Base-by-base conservation (phyloP, 2,888 invertebrate genomes). In the Andrena camellia region DNA sequence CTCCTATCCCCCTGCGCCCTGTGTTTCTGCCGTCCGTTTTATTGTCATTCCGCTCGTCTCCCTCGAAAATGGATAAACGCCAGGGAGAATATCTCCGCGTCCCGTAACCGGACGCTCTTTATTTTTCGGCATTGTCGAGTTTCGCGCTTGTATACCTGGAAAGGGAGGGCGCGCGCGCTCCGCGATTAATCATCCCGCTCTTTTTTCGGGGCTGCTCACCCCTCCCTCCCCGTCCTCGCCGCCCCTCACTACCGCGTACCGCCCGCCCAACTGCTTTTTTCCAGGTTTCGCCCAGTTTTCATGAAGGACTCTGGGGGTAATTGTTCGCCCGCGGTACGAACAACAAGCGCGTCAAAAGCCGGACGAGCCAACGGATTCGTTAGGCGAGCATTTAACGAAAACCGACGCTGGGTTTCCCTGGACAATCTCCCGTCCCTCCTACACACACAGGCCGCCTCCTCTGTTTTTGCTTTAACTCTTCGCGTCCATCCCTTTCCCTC, bases 291-390 rank as follows among this genome's bases (percentile, higher is more conserved):
- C 48, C 68, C 85, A 63, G 78, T 83, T 90, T 87, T 88, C 82
- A 86, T 75, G 76, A 79, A 81, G 82, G 67, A 85, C 85, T 86
- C 86, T 84, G 85, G 85, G 88, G 87, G 88, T 90, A 90, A 91
- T 91, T 91, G 90, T 91, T 90, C 89, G 84, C 70, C 74, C 72
- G 68, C 79, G 72, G 81, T 81, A 80, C 85, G 87, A 87, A 91
- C 88, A 90, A 90, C 90, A 89, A 88, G 83, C 85, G 85, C 85
- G 88, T 90, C 89, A 91, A 91, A 90, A 83, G 83, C 88, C 88
- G 89, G 87, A 85, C 88, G 83, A 86, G 84, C 60, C 81, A 78
- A 84, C 82, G 88, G 87, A 89, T 90, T 90, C 90, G 91, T 90
- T 91, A 90, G 88, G 86, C 83, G 86, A 86, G 83, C 84, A 90